Evolutionary conservation across 2,113 vertebrate species (phyloP), one percentile per base, ranked within the genome.

Genomic region (Stercorarius parasiticus): DNA sequence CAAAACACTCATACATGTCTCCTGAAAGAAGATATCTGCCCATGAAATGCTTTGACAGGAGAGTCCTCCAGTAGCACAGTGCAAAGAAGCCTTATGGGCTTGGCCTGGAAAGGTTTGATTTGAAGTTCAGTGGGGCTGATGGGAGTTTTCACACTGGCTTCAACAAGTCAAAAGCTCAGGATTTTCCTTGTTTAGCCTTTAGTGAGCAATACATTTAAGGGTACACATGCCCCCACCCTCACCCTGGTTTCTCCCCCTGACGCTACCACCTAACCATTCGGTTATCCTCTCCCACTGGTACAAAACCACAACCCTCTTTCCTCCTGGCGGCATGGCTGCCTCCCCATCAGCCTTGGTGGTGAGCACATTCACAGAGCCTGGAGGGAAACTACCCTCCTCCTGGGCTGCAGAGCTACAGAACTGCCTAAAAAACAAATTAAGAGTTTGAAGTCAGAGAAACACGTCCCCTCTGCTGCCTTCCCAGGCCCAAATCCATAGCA

Each of bases 181-280:
- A 0, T 30, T 55, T 45, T 20, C 40, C 62, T 40, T 40, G 50
- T 43, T 67, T 6, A 84, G 30, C 65, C 34, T 72, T 72, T 23
- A 82, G 49, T 30, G 80, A 79, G 61, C 9, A 34, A 12, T 4
- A 5, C 14, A 32, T 32, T 42, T n/a, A 65, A 34, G 40, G 64
- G 40, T 26, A 36, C 0, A 1, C 13, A 4, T 14, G 23, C 9
- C 34, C 21, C 27, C 73, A 40, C 43, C 50, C 45, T 74, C 69
- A 20, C 59, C 36, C 29, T 38, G 43, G 8, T 38, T 76, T 72
- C 78, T 17, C 23, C 4, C 58, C 7, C 23, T 2, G n/a, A 27
- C 26, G 4, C 6, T 11, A 12, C 23, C 32, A 42, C 47, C 11
- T 12, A n/a, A 30, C 26, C 3, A 0, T 23, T 4, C 11, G 34